A percentile compares a stretch with the other conserved stretches of the same genome.
Conservation (phyloP, 2,113 vertebrate species). For the Coptodon rendalli region DNA sequence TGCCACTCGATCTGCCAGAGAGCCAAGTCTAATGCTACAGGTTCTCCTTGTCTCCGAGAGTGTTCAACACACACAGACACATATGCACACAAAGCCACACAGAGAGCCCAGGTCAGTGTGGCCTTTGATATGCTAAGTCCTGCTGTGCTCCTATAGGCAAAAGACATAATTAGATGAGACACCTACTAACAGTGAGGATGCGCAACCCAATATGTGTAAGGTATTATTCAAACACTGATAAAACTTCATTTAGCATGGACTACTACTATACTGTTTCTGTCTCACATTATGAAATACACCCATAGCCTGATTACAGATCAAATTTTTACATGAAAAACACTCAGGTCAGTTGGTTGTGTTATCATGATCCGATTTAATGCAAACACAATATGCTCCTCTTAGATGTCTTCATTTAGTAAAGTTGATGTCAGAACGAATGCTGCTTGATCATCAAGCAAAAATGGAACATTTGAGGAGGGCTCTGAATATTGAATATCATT, state of each 20-base stretch:
- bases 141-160: conserved; percentile 3
- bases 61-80: not conserved
- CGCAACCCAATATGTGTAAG: not conserved
- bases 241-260: not conserved
- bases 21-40: not conserved
- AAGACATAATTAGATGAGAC: conserved; percentile 27
- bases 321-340: not conserved
- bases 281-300: not conserved
- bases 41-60: not conserved
- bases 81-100: not conserved
- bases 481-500: conserved; percentile 36
- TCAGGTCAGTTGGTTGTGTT: not conserved
- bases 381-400: not conserved
- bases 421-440: not conserved
- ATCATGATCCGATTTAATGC: not conserved
- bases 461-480: not conserved
- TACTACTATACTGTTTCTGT: not conserved
- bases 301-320: not conserved
- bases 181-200: not conserved
- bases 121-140: conserved; percentile 45
- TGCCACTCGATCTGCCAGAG: not conserved
- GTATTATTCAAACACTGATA: not conserved
- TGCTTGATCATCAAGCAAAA: not conserved
- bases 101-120: not conserved
- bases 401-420: not conserved